Conservation (phyloP, 2,888 invertebrate genomes). For the Morpho helenor region DNA sequence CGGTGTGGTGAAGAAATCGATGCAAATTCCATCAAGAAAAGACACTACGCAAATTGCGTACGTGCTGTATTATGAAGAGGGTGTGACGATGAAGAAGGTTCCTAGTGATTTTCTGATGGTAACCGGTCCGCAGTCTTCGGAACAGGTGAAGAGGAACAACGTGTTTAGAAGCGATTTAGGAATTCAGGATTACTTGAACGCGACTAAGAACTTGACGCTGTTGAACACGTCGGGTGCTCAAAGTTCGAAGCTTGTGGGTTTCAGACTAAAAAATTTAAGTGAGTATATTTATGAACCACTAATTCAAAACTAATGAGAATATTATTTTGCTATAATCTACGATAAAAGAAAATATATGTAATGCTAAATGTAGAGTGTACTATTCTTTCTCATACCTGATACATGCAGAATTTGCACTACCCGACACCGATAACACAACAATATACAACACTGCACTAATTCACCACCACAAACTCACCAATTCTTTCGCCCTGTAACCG, state of each 20-base stretch:
- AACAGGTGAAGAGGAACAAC: slow-evolving; percentile 52
- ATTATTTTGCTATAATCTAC: too few relatives aligned
- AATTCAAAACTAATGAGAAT: too few relatives aligned
- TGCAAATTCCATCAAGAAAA: slow-evolving; percentile 36
- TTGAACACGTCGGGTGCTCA: slow-evolving; percentile 59
- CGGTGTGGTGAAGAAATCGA: slow-evolving; percentile 58
- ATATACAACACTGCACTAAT: too few relatives aligned
- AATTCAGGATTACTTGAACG: slow-evolving; percentile 52
- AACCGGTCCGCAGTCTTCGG: slow-evolving; percentile 46
- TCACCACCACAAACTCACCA: too few relatives aligned
- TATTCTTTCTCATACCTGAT: too few relatives aligned
- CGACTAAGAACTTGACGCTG: slow-evolving; percentile 60
- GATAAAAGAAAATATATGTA: too few relatives aligned
- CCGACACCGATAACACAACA: too few relatives aligned
- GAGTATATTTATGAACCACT: slow-evolving; percentile 35
- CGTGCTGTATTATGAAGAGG: slow-evolving; percentile 68
- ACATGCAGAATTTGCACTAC: too few relatives aligned
- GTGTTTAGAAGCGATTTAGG: slow-evolving; percentile 60
- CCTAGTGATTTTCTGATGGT: slow-evolving; percentile 42
- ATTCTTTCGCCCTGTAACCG: too few relatives aligned
- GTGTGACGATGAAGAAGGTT: slow-evolving; percentile 48
- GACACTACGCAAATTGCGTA: slow-evolving; percentile 61
- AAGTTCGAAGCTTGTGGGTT: slow-evolving; percentile 61
- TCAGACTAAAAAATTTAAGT: slow-evolving; percentile 65
- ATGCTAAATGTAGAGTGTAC: too few relatives aligned